Evolutionary conservation across 92 coral and sea anemone genomes (phyloP), one percentile per base, ranked within the genome.

Genomic region (Epizoanthus ramosus): DNA sequence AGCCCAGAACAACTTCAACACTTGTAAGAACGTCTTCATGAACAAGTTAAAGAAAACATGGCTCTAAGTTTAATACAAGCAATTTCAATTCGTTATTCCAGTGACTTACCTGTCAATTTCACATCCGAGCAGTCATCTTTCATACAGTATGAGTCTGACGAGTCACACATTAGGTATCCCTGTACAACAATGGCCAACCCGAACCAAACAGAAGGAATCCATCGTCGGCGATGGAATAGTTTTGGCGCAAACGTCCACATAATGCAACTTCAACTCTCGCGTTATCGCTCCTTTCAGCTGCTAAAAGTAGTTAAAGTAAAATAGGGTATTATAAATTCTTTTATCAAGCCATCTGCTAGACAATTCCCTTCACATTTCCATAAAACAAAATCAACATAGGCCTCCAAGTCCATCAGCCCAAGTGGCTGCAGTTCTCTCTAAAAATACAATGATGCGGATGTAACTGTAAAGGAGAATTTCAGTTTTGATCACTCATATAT

Each of bases 261-360:
- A 31, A 21, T 65, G 43, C 35, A 10, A 33, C 16, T n/a, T 35
- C 72, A 67, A 50, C 54, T 19, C n/a, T 41, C 2, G 1, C 50
- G 12, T 41, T 67, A 41, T 19, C 70, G 19, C 33, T 61, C 57
- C 63, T 19, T 21, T 59, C 69, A 60, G 57, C 81, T 76, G 58
- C 45, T 39, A 39, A 60, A 37, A 18, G 82, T 69, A 43, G 9
- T 60, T 15, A 60, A 21, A 41, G 66, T 57, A 13, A 41, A 23
- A 12, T 60, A 39, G 56, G 71, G 65, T 19, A 39, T 47, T 43
- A 65, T 21, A 19, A n/a, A 50, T 77, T 50, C 54, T 57, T 60
- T 77, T 60, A 60, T 43, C 82, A 41, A n/a, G 28, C 82, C 82
- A 77, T 77, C 76, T 66, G 73, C 84, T 45, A 28, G 33, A 57